Evolutionary conservation across 2,113 vertebrate species (phyloP).

Genomic region (Rhizomys pruinosus): DNA sequence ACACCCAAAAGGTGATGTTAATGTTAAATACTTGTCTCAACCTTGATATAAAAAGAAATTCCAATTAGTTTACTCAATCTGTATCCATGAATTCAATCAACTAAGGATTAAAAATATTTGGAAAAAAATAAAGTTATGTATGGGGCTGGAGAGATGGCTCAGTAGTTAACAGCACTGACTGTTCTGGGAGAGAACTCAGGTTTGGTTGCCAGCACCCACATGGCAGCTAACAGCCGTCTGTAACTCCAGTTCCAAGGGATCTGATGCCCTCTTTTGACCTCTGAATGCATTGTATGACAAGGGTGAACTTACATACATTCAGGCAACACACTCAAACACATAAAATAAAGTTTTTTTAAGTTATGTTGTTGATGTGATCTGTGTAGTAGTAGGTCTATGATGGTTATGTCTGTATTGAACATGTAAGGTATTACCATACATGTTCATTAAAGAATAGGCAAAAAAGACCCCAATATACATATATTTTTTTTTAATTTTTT

Average conservation of each 20-base stretch:
- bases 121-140: too few species aligned
- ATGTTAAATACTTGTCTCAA: background rate
- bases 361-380: background rate
- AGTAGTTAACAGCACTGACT: too few species aligned
- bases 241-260: too few species aligned
- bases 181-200: too few species aligned
- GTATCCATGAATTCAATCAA: background rate
- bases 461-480: background rate
- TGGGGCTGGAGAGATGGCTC: too few species aligned
- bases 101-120: background rate
- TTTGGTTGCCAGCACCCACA: too few species aligned
- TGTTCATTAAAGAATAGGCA: background rate
- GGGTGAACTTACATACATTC: too few species aligned
- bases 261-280: too few species aligned
- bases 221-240: too few species aligned
- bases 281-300: too few species aligned
- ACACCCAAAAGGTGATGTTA: background rate
- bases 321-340: too few species aligned
- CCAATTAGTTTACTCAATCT: background rate
- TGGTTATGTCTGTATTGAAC: background rate
- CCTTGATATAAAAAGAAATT: conserved; percentile 11
- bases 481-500: background rate
- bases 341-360: too few species aligned
- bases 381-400: background rate
- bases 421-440: background rate